Percentiles rank a stretch among this genome's conserved stretches.
Evolutionary conservation across 1,140 invertebrate genomes (phyloP).

Genomic region (Macrobrachium rosenbergii): DNA sequence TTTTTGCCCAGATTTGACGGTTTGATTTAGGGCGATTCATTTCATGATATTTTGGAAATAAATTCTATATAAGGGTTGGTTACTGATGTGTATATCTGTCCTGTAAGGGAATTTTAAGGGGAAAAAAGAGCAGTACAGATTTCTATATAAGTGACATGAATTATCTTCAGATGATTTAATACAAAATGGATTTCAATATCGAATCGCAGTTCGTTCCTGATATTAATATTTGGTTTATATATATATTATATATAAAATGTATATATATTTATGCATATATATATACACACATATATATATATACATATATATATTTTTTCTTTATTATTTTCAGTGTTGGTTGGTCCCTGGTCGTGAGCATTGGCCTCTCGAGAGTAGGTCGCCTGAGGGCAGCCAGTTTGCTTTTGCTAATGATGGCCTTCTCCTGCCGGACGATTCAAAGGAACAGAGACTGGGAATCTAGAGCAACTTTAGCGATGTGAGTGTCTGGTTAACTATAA

Average conservation of each 20-base stretch:
- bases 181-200: too few species aligned
- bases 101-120: too few species aligned
- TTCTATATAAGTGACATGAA: too few species aligned
- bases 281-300: not conserved
- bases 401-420: constrained; percentile 75
- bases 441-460: constrained; percentile 85
- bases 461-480: constrained; percentile 82
- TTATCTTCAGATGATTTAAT: too few species aligned
- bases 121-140: too few species aligned
- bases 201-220: too few species aligned
- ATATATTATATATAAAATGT: not conserved
- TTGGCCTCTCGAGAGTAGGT: constrained; percentile 73
- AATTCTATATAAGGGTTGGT: too few species aligned
- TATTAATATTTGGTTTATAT: not conserved
- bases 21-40: too few species aligned
- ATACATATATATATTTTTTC: not conserved
- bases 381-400: constrained; percentile 75
- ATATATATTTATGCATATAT: not conserved
- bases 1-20: too few species aligned
- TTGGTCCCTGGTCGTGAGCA: constrained; percentile 77
- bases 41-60: too few species aligned
- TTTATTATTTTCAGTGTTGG: constrained; percentile 74
- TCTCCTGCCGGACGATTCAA: constrained; percentile 77
- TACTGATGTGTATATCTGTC: too few species aligned
- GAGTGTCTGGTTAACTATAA: constrained; percentile 61